Conservation (phyloP, 2,888 invertebrate species). For the Homarus gammarus region DNA sequence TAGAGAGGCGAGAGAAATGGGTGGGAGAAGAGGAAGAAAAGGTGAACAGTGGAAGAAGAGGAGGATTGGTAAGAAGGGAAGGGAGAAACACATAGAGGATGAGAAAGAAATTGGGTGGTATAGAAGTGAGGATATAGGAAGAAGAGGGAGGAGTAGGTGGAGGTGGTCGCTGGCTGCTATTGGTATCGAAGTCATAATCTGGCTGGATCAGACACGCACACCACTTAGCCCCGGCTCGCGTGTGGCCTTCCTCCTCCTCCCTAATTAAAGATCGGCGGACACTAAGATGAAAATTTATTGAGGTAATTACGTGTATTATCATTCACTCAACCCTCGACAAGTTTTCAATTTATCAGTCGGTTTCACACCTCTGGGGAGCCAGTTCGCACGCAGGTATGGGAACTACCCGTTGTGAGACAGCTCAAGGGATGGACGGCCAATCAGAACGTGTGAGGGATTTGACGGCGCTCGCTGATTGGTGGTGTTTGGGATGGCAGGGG, state of each 20-base stretch:
- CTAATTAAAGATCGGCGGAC: constrained; percentile 65
- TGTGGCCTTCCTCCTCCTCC: constrained; percentile 51
- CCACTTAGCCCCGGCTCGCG: constrained; percentile 59
- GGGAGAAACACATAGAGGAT: background rate
- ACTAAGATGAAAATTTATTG: constrained; percentile 72
- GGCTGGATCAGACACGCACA: constrained; percentile 45
- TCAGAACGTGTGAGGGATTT: background rate
- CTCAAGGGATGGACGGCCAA: constrained; percentile 11
- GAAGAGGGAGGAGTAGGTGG: constrained; percentile 6
- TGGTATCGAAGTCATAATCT: constrained; percentile 39
- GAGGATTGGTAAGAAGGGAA: too few relatives aligned
- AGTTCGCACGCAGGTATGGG: constrained; percentile 39
- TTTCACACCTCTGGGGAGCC: constrained; percentile 68
- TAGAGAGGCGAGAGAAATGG: too few relatives aligned
- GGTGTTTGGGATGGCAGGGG: background rate
- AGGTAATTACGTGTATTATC: constrained; percentile 72
- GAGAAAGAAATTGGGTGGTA: background rate
- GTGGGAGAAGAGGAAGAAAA: too few relatives aligned
- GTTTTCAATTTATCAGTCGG: constrained; percentile 74
- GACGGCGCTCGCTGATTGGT: constrained; percentile 25
- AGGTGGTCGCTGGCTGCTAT: constrained; percentile 16
- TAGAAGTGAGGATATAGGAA: background rate
- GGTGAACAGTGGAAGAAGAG: too few relatives aligned
- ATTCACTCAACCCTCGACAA: constrained; percentile 75
- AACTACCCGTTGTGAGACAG: constrained; percentile 6